Conservation (phyloP, 2,888 invertebrate species). For the Agapetus fuscipes region DNA sequence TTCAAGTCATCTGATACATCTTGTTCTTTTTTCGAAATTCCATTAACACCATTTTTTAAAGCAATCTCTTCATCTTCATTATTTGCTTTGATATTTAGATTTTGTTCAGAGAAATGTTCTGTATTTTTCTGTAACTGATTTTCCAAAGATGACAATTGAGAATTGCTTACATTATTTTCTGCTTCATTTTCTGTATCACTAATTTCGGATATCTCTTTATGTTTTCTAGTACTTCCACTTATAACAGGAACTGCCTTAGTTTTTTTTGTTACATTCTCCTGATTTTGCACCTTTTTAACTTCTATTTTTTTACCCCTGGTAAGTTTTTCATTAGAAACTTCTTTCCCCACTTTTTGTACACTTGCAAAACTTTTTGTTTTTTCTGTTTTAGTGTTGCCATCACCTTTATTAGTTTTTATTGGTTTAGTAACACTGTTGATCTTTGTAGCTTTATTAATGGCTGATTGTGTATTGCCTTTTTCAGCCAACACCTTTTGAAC, state of each 20-base stretch:
- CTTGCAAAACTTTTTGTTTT: slow-evolving; percentile 25
- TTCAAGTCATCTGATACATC: no score
- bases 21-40: no score
- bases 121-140: no score
- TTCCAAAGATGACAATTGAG: no score
- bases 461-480: slow-evolving; percentile 2
- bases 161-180: slow-evolving; percentile 8
- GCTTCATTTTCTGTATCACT: slow-evolving; percentile 7
- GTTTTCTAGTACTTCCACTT: no score
- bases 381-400: slow-evolving; percentile 29
- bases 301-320: slow-evolving; percentile 21
- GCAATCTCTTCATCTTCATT: no score
- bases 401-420: slow-evolving; percentile 20
- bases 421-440: slow-evolving; percentile 1
- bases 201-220: no score
- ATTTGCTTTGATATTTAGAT: no score
- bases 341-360: no score
- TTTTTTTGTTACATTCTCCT: slow-evolving; percentile 21
- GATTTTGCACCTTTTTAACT: slow-evolving; percentile 27
- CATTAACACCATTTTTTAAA: no score
- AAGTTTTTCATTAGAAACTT: slow-evolving; percentile 17
- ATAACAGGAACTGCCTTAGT: no score
- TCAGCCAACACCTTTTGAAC: slow-evolving; percentile 32
- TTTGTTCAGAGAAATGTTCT: no score
- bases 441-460: not conserved